These are phyloP conservation scores for Salvelinus alpinus DNA, from an alignment of 2,113 vertebrate genomes.

Conservation along the genomic window DNA sequence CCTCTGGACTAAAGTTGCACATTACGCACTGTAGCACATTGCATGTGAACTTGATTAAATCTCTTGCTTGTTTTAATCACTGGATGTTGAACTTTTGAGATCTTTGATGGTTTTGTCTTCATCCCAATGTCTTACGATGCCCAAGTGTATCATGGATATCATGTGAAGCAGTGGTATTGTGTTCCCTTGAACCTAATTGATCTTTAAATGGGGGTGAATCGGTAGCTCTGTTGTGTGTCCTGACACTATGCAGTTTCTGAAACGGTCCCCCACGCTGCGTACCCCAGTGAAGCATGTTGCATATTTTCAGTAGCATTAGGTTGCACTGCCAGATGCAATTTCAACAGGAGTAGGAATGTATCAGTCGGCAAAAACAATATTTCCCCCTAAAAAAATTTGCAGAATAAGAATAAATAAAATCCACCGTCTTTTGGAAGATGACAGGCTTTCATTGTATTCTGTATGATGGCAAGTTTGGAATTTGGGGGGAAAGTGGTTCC, in stretches of 20 bases:
- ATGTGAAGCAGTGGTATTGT: background rate
- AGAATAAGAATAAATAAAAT: constrained; percentile 8
- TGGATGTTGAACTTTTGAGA: background rate
- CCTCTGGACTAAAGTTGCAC: background rate
- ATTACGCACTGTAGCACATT: background rate
- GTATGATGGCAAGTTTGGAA: constrained; percentile 52
- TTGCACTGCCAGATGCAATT: constrained; percentile 32
- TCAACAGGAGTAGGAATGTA: constrained; percentile 31
- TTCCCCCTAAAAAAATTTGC: constrained; percentile 37
- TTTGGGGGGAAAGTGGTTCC: constrained; percentile 59
- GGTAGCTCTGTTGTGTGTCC: constrained; percentile 23
- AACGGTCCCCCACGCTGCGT: constrained; percentile 11
- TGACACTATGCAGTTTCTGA: constrained; percentile 33
- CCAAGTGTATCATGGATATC: constrained; percentile 14
- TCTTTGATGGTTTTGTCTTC: constrained; percentile 3
- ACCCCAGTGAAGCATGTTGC: constrained; percentile 21
- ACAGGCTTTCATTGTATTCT: constrained; percentile 40
- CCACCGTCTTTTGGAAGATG: constrained; percentile 36
- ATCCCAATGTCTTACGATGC: background rate
- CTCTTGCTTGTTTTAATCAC: background rate
- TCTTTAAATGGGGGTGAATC: background rate
- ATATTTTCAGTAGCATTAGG: constrained; percentile 42
- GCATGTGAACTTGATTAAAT: background rate
- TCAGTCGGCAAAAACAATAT: constrained; percentile 51
- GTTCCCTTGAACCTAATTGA: constrained; percentile 6